Conservation (phyloP, 1,140 invertebrate species). For the Coenobita brevimanus region DNA sequence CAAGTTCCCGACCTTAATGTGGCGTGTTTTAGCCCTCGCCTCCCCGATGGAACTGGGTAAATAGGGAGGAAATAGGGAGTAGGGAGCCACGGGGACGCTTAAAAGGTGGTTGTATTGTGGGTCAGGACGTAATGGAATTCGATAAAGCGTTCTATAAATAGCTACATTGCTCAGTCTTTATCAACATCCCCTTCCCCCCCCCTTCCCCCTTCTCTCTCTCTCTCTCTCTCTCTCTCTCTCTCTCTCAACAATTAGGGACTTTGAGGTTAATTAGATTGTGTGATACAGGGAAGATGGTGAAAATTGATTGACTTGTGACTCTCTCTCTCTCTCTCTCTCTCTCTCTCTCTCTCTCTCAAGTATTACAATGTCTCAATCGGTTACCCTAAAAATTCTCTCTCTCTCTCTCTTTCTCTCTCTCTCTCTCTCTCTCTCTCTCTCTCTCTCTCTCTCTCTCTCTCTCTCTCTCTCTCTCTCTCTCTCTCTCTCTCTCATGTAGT, state of each 20-base stretch:
- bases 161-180: background rate
- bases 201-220: background rate
- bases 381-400: background rate
- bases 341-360: too few species aligned
- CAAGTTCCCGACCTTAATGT: too few species aligned
- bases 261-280: too few species aligned
- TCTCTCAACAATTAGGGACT: background rate
- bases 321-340: background rate
- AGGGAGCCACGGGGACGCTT: too few species aligned
- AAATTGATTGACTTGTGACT: too few species aligned
- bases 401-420: constrained; percentile 39
- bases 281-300: too few species aligned
- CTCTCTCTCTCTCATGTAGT: background rate
- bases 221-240: background rate
- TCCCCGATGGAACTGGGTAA: too few species aligned
- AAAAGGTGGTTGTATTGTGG: background rate
- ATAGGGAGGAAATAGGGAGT: too few species aligned
- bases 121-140: constrained; percentile 56
- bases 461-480: constrained; percentile 12
- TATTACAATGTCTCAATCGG: too few species aligned
- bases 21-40: too few species aligned
- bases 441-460: background rate
- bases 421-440: constrained; percentile 47
- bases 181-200: background rate
- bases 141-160: constrained; percentile 63